Base-by-base conservation (phyloP, 2,797 vertebrate genomes). In the Dendrocincla fuliginosa region DNA sequence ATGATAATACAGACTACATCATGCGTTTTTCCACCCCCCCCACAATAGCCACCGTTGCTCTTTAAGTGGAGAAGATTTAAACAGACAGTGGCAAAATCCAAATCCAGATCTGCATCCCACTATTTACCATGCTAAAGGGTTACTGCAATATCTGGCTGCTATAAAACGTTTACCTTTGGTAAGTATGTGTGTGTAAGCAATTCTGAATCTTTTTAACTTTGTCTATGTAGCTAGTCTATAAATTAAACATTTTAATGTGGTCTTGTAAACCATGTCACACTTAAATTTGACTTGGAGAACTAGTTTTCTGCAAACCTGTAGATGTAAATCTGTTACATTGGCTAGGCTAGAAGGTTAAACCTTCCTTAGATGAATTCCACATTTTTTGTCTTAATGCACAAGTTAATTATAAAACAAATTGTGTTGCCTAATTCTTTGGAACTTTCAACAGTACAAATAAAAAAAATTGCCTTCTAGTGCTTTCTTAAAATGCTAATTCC, bases 31-130 rank as follows among this genome's bases (percentile, higher is more conserved):
- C 91, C 90, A 70, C 84, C 70, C 77, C 68, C 57, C 59, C 73
- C 9, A 2, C 79, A 95, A 95, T 92, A 99, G 99, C 97, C 99
- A 99, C 96, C 99, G 99, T 89, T 99, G 99, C 96, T 99, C 99
- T 97, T 98, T 99, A 98, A 99, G 99, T 96, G 99, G 99, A 93
- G 99, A 99, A 97, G 99, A 99, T 98, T 98, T 99, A 97, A 99
- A 99, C 97, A 98, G 99, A 86, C 99, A 99, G 95, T 99, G 99
- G 99, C 99, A 99, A 98, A 99, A 96, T 96, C 99, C 99, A 97
- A 99, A 98, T 97, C 97, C 97, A 71, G 99, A 99, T 95, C 98
- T 99, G 68, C 99, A 99, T 97, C 99, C 99, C 81, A 99, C 99
- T 89, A 99, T 99, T 98, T 99, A 98, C 98, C 99, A 99, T 93